Base-by-base conservation (phyloP, 2,797 vertebrate genomes). In the Molossus molossus region DNA sequence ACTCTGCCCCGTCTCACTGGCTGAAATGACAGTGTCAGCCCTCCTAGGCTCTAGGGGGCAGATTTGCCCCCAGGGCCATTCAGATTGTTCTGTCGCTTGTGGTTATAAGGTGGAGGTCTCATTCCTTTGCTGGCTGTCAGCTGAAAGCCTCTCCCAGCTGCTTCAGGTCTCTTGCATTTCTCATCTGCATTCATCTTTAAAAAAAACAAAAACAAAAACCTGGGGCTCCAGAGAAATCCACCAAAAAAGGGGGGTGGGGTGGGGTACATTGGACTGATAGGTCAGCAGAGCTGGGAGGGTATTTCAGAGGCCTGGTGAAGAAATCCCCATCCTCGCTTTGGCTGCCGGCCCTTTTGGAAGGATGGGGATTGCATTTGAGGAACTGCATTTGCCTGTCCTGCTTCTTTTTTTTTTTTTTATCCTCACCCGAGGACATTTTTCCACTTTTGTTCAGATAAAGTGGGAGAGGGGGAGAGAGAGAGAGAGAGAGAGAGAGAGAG, bases 281-380 rank as follows among this genome's bases (percentile, higher is more conserved):
- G 57, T 29, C 67, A 23, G 88, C 81, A 10, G 33, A 7, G 11
- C 57, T 9, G n/a, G 55, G 10, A 57, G 72, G 70, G 62, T 55
- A n/a, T 82, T 93, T 96, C 79, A 37, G 92, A 87, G 85, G 60
- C 23, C 57, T 45, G 12, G 5, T 55, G 62, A 75, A 90, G 88
- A 96, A 94, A 91, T 77, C 93, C 82, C 88, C 94, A 65, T 33
- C 33, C 20, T 77, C 53, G 40, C 11, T 17, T 8, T n/a, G 89
- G 27, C 33, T 20, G 1, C 57, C 10, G 53, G 79, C 72, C 87
- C 70, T 88, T 93, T 83, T 17, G 45, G 69, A 25, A 20, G 27
- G 60, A 50, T 50, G 58, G 21, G 69, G 64, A 60, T n/a, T 88
- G 94, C 73, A 67, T 92, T 97, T 97, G 96, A 97, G 97, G 97